Base-by-base conservation (phyloP, 2,888 invertebrate genomes). In the Mimas tiliae region DNA sequence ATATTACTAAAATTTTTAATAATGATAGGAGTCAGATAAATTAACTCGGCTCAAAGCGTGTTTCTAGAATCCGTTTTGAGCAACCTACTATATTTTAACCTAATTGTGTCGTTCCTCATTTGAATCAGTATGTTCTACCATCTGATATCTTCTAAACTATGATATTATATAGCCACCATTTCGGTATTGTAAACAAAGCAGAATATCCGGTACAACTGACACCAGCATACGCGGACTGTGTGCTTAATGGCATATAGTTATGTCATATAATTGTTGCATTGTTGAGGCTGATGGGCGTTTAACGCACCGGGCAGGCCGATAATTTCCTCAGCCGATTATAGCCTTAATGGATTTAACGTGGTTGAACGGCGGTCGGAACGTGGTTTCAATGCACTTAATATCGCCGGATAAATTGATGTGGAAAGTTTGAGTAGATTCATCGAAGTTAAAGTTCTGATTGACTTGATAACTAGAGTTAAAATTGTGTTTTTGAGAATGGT, bases 311-410 rank as follows among this genome's bases (percentile, higher is more conserved):
- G 42, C 42, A 19, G 42, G 58, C 58, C 19, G 58, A 42, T 58
- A 38, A 58, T 58, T 19, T 58, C 42, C 42, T 19, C 42, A 19
- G 42, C 58, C 11, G 19, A 42, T 42, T 42, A 33, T 19, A 58
- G 19, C 58, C 58, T 55, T 55, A 55, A 58, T 58, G 58, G 42
- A 6, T 19, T 58, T 58, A 55, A 42, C 19, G 42, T 38, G 58
- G 42, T 38, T 58, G 19, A 42, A 42, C 58, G 58, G 42, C 38
- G 58, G 55, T 16, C 38, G 4, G 12, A 42, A 19, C 19, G 58
- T 21, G 42, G 58, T 58, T 58, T 42, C 42, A 38, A 12, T 42
- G 42, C 42, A 58, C 42, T 42, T 58, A 58, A 58, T 19, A 58
- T 7, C 11, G 6, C 0, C 19, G 19, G 38, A 11, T 38, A 42